These are phyloP conservation scores for Psephotus haematonotus DNA, from an alignment of 2,113 vertebrate species.

Conservation along the genomic window DNA sequence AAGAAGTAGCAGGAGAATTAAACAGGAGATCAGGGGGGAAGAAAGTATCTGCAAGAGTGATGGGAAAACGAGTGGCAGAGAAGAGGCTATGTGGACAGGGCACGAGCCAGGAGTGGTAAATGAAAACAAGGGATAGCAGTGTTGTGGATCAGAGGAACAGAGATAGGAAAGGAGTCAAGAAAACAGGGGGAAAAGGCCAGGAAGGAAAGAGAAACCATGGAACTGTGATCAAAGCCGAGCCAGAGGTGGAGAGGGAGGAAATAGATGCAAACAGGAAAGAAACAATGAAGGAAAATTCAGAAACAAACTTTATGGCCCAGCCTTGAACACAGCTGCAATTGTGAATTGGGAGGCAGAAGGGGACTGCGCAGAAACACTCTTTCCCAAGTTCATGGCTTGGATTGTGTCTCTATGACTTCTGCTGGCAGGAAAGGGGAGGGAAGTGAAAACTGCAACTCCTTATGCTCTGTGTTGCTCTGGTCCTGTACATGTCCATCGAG, in stretches of 20 bases:
- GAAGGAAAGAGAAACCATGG: conserved; percentile 37
- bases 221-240: conserved; percentile 23
- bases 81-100: neutral
- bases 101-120: neutral
- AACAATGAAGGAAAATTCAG: conserved; percentile 17
- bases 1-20: neutral
- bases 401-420: neutral
- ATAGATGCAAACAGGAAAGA: conserved; percentile 27
- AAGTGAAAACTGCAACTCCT: neutral
- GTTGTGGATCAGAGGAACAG: neutral
- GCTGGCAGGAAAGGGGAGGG: neutral
- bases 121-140: neutral
- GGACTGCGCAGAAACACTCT: neutral
- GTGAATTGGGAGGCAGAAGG: neutral
- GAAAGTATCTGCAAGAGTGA: neutral
- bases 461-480: neutral
- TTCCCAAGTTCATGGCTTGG: neutral
- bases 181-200: neutral
- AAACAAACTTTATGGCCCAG: neutral
- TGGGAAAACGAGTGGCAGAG: neutral
- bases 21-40: neutral
- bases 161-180: neutral
- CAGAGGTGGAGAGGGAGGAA: conserved; percentile 9
- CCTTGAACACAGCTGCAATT: neutral
- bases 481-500: neutral